Percentiles rank a stretch among this genome's conserved stretches.
Conservation (phyloP, 2,797 vertebrate species). For the Varecia variegata region DNA sequence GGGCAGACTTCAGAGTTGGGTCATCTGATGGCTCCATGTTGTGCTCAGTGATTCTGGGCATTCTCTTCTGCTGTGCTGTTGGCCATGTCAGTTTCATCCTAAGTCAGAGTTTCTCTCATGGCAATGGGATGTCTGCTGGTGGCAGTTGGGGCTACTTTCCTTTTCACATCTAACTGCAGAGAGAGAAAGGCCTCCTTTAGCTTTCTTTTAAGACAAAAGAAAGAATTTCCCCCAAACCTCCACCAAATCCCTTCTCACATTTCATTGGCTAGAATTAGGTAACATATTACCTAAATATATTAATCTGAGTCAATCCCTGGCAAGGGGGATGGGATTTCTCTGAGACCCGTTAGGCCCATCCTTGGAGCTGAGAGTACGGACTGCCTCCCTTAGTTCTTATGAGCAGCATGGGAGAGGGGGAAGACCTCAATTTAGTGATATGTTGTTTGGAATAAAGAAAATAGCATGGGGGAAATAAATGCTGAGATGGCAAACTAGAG, state of each 20-base stretch:
- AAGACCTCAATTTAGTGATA: not conserved
- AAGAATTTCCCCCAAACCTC: not conserved
- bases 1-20: not conserved
- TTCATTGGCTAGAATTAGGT: not conserved
- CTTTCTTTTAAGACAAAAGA: not conserved
- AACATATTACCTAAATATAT: not conserved
- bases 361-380: not conserved
- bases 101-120: not conserved
- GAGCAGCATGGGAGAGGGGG: not conserved
- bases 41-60: not conserved
- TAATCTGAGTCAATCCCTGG: not conserved
- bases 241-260: not conserved
- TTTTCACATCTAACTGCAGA: not conserved
- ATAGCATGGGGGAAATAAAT: not conserved
- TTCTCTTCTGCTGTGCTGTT: not conserved
- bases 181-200: not conserved
- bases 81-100: not conserved
- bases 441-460: not conserved
- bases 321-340: not conserved
- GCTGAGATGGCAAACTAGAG: not conserved
- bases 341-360: not conserved
- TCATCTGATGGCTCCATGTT: not conserved
- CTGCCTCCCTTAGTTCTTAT: not conserved
- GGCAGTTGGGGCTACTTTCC: not conserved
- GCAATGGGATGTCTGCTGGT: not conserved